A percentile compares a stretch with the other conserved stretches of the same genome.
Evolutionary conservation across 2,888 invertebrate species (phyloP).

Genomic region (Zeuzera pyrina): DNA sequence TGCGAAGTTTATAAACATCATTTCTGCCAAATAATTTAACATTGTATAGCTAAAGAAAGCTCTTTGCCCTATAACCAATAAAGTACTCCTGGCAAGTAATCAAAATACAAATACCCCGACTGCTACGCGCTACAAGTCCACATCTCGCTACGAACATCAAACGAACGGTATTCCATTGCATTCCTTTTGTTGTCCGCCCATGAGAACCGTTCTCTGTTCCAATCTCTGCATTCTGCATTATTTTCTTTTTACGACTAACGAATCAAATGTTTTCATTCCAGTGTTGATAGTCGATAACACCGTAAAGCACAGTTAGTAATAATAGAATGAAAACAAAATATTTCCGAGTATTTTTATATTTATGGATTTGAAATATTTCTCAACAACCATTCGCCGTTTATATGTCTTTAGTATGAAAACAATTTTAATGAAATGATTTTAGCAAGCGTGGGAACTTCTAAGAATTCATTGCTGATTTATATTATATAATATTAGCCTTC

Average conservation of each 20-base stretch:
- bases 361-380: too few species aligned
- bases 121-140: conserved; percentile 11
- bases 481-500: too few species aligned
- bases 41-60: conserved; percentile 27
- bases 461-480: too few species aligned
- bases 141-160: conserved; percentile 40
- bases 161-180: conserved; percentile 50
- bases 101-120: conserved; percentile 39
- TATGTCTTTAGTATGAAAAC: too few species aligned
- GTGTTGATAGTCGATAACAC: conserved; percentile 40
- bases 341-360: too few species aligned
- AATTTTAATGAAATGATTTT: too few species aligned
- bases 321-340: too few species aligned
- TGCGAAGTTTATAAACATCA: too few species aligned
- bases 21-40: conserved; percentile 21
- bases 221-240: conserved; percentile 56
- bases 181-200: conserved; percentile 61
- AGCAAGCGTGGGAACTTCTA: too few species aligned
- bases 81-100: conserved; percentile 40
- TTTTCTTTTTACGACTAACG: conserved; percentile 60
- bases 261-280: conserved; percentile 57
- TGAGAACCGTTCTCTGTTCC: conserved; percentile 55
- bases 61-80: conserved; percentile 27
- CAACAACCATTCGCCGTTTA: too few species aligned
- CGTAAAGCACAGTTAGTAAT: too few species aligned